Conservation (phyloP, 2,888 invertebrate species). For the Rhamnusium bicolor region DNA sequence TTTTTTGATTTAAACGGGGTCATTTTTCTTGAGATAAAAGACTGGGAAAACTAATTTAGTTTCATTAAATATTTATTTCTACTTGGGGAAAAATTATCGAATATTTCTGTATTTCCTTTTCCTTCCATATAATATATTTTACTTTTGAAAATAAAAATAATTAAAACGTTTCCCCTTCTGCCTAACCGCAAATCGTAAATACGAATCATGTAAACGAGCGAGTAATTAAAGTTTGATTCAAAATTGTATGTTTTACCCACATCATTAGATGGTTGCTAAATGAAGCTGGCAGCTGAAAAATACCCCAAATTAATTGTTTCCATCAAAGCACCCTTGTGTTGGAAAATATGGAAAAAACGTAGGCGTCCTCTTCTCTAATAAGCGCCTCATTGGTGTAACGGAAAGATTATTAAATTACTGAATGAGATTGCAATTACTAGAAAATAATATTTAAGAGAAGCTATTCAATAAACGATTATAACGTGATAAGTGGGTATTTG, state of each 20-base stretch:
- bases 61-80: no score
- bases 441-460: conserved; percentile 2
- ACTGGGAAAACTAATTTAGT: no score
- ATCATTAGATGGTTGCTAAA: conserved; percentile 29
- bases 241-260: conserved; percentile 11
- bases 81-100: no score
- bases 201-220: not conserved
- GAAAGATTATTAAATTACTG: conserved; percentile 4
- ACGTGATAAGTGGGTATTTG: conserved; percentile 23
- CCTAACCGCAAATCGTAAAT: not conserved
- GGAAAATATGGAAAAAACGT: not conserved
- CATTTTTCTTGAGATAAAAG: no score
- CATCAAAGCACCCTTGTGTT: not conserved
- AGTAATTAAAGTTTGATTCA: conserved; percentile 6
- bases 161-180: not conserved
- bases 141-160: not conserved
- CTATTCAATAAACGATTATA: conserved; percentile 17
- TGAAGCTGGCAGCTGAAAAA: conserved; percentile 33
- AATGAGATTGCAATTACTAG: conserved; percentile 4
- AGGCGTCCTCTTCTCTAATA: not conserved
- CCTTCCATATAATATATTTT: not conserved
- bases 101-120: no score
- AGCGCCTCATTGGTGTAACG: not conserved
- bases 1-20: no score
- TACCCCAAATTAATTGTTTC: conserved; percentile 32